These are phyloP conservation scores for Tylochromis polylepis DNA, from an alignment of 2,113 vertebrate species.

Conservation along the genomic window DNA sequence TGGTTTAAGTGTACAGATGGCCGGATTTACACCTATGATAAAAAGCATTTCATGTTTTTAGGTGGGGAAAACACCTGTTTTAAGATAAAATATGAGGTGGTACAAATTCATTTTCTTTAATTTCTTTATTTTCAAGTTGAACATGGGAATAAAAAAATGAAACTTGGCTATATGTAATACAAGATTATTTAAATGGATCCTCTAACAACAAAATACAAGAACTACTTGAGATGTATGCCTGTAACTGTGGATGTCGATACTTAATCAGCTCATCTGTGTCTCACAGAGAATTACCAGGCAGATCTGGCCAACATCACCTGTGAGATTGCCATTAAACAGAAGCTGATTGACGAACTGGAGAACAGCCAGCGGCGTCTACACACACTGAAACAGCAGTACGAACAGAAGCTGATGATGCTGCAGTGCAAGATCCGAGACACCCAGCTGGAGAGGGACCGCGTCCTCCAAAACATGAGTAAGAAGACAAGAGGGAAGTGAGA, in stretches of 20 bases:
- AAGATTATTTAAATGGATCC: not conserved
- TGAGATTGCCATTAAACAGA: slow-evolving; percentile 99
- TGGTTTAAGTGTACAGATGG: too few species aligned
- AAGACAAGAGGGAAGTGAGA: not conserved
- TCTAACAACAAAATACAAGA: not conserved
- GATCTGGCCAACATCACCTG: slow-evolving; percentile 97
- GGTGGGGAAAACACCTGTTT: not conserved
- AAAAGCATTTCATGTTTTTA: not conserved
- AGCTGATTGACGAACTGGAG: slow-evolving; percentile 95
- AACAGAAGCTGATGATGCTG: slow-evolving; percentile 95
- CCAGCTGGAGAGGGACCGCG: slow-evolving; percentile 91
- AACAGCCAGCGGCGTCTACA: slow-evolving; percentile 95
- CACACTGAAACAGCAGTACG: slow-evolving; percentile 93
- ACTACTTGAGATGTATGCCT: not conserved
- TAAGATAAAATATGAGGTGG: not conserved
- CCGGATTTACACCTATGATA: too few species aligned
- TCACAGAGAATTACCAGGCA: slow-evolving; percentile 85
- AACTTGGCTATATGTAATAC: not conserved
- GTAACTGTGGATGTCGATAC: not conserved
- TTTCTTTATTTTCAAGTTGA: not conserved
- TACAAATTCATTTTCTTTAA: not conserved
- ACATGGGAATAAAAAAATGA: not conserved
- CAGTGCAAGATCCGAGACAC: slow-evolving; percentile 96
- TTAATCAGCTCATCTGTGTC: not conserved
- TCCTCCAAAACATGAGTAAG: slow-evolving; percentile 94